These are phyloP conservation scores for Mechanitis mazaeus DNA, from an alignment of 2,888 invertebrate species.

Conservation along the genomic window DNA sequence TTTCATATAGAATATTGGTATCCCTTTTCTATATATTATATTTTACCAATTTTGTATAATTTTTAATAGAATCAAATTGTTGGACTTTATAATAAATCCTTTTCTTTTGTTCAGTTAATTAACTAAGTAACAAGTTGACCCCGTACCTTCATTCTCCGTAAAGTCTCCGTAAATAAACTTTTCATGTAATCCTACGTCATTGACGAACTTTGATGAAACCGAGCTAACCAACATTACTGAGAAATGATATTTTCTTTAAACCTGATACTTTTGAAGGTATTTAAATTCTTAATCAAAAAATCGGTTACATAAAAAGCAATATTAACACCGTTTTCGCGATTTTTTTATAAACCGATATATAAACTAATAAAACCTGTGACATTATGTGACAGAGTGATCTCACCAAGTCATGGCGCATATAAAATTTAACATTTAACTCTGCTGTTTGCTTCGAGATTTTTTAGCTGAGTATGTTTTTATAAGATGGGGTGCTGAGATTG, in stretches of 20 bases:
- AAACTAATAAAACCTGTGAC: constrained; percentile 56
- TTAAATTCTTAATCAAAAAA: constrained; percentile 59
- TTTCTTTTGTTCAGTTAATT: background rate
- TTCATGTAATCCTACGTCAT: constrained; percentile 10
- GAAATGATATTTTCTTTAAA: constrained; percentile 26
- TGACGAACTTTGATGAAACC: constrained; percentile 27
- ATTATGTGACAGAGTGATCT: constrained; percentile 62
- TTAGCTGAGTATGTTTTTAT: constrained; percentile 53
- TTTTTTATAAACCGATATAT: constrained; percentile 53
- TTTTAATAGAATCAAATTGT: background rate
- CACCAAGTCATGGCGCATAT: constrained; percentile 49
- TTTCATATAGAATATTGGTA: constrained; percentile 22
- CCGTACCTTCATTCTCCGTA: background rate
- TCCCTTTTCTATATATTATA: background rate
- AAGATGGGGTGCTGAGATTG: constrained; percentile 66
- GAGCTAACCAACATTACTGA: constrained; percentile 28
- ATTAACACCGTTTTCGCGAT: constrained; percentile 68
- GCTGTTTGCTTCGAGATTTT: constrained; percentile 53
- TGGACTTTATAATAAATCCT: no score
- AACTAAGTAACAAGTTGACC: background rate
- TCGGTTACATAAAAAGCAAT: constrained; percentile 57
- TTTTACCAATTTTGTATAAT: background rate
- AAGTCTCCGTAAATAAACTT: constrained; percentile 10
- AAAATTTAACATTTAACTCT: constrained; percentile 60
- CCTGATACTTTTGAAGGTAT: constrained; percentile 39